Percentiles rank a stretch among this genome's conserved stretches.
These are phyloP conservation scores for Nudaria mundana DNA, from an alignment of 2,888 invertebrate species.

Conservation along the genomic window DNA sequence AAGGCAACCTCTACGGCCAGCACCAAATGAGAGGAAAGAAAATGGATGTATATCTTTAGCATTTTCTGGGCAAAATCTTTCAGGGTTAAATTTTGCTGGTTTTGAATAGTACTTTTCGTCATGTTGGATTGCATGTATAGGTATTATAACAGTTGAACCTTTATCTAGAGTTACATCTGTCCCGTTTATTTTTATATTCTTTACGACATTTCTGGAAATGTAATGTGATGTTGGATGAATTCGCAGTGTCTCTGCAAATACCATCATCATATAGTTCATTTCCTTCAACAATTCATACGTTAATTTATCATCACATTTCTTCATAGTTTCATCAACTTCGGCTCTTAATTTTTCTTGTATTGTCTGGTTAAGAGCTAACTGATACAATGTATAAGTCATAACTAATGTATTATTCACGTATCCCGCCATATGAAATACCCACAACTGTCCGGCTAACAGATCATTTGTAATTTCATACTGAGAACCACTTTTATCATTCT, in stretches of 20 bases:
- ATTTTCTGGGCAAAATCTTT: slow-evolving; percentile 62
- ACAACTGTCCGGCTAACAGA: slow-evolving; percentile 56
- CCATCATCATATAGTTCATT: slow-evolving; percentile 60
- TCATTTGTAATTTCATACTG: slow-evolving; percentile 41
- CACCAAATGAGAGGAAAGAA: slow-evolving; percentile 65
- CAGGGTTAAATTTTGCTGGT: slow-evolving; percentile 70
- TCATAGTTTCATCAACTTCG: slow-evolving; percentile 50
- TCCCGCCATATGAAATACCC: slow-evolving; percentile 64
- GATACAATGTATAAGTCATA: slow-evolving; percentile 51
- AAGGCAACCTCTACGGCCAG: slow-evolving; percentile 64
- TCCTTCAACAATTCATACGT: slow-evolving; percentile 58
- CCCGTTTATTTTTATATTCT: slow-evolving; percentile 51
- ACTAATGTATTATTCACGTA: slow-evolving; percentile 63
- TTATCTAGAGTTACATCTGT: slow-evolving; percentile 51
- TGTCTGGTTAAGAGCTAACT: slow-evolving; percentile 55
- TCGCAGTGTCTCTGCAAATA: slow-evolving; percentile 43
- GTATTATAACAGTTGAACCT: slow-evolving; percentile 49
- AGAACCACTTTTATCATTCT: not conserved
- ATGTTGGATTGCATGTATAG: slow-evolving; percentile 61
- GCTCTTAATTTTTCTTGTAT: slow-evolving; percentile 49
- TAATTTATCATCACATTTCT: slow-evolving; percentile 44
- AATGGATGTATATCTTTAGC: slow-evolving; percentile 46
- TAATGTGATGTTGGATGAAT: slow-evolving; percentile 65
- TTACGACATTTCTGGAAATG: slow-evolving; percentile 47
- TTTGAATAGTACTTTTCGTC: slow-evolving; percentile 65